These are phyloP conservation scores for Thamnophis sirtalis DNA, from an alignment of 2,113 vertebrate species.

Conservation along the genomic window DNA sequence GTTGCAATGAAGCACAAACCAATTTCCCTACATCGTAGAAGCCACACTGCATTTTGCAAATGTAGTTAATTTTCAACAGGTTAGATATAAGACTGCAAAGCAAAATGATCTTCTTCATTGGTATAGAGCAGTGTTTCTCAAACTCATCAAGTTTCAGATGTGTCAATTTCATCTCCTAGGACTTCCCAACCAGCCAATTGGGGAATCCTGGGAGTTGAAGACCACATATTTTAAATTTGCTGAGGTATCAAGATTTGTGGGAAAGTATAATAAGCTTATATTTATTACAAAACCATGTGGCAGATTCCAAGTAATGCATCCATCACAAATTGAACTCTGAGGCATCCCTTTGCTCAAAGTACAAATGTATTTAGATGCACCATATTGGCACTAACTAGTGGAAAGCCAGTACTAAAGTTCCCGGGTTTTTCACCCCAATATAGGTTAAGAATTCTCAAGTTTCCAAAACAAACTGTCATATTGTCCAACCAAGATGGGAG, in stretches of 20 bases:
- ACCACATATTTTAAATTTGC: neutral
- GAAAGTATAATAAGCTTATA: neutral
- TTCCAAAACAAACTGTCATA: too few relatives aligned
- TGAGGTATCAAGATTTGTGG: neutral
- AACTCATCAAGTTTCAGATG: neutral
- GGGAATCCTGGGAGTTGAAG: neutral
- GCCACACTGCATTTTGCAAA: neutral
- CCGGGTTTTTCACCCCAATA: too few relatives aligned
- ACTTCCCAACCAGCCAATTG: neutral
- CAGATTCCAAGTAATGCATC: too few relatives aligned
- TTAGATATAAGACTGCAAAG: neutral
- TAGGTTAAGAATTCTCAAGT: too few relatives aligned
- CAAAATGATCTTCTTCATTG: neutral
- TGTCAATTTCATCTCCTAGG: neutral
- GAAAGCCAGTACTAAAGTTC: too few relatives aligned
- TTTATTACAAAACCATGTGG: neutral
- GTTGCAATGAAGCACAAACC: neutral
- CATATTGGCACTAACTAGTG: too few relatives aligned
- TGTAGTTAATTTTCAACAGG: neutral
- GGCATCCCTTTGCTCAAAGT: too few relatives aligned
- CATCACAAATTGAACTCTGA: too few relatives aligned
- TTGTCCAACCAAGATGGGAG: too few relatives aligned
- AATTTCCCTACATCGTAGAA: neutral
- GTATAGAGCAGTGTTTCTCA: neutral
- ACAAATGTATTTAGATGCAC: too few relatives aligned